Percentiles rank a stretch among this genome's conserved stretches.
Conservation (phyloP, 2,113 vertebrate genomes). For the Ceuthmochares aereus region DNA sequence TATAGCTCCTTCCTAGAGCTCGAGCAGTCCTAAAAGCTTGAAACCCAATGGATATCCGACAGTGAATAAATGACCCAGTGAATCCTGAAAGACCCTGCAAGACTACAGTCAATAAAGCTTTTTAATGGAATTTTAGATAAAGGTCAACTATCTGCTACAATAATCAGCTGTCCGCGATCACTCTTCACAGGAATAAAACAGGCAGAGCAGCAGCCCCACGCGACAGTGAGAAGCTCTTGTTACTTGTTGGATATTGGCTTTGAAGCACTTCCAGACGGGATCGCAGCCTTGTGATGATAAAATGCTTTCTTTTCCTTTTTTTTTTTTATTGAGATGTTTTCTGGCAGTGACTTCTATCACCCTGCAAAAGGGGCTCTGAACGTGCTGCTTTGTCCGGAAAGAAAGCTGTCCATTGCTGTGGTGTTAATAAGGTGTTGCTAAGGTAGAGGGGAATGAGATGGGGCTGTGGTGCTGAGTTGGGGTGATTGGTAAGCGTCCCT, state of each 20-base stretch:
- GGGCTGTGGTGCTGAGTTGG: neutral
- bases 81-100: conserved; percentile 40
- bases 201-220: neutral
- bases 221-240: neutral
- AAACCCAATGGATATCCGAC: neutral
- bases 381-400: fast-evolving
- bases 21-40: neutral
- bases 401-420: fast-evolving
- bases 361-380: neutral
- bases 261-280: neutral
- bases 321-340: neutral
- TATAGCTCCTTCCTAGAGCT: neutral
- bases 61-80: conserved; percentile 46
- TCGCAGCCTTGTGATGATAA: neutral
- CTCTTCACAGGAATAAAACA: neutral
- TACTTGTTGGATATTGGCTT: neutral
- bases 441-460: neutral
- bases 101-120: conserved; percentile 54
- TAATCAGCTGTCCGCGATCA: neutral
- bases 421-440: fast-evolving
- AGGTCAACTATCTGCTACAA: conserved; percentile 48
- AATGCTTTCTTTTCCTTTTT: neutral
- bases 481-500: neutral
- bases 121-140: conserved; percentile 65
- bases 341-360: neutral